Percentiles rank a stretch among this genome's conserved stretches.
Conservation (phyloP, 2,888 invertebrate species). For the Cepaea hortensis region DNA sequence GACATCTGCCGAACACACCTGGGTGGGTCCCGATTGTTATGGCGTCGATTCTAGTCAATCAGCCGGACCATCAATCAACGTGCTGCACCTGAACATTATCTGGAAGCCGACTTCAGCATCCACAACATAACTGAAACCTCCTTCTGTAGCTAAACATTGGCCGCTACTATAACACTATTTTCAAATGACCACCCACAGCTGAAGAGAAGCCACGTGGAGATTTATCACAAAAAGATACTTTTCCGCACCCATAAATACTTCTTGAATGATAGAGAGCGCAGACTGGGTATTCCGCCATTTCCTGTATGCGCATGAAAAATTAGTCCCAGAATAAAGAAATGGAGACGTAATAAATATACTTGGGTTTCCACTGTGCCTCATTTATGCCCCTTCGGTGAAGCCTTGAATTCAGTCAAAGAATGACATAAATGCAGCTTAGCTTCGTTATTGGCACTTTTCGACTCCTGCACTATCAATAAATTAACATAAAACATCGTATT, state of each 20-base stretch:
- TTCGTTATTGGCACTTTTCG: constrained; percentile 31
- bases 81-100: too few relatives aligned
- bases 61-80: too few relatives aligned
- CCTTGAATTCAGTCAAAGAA: constrained; percentile 3
- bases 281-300: constrained; percentile 8
- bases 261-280: background rate
- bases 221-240: background rate
- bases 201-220: too few relatives aligned
- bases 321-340: constrained; percentile 31
- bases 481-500: constrained; percentile 10
- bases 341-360: constrained; percentile 7
- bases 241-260: constrained; percentile 5
- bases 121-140: too few relatives aligned
- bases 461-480: constrained; percentile 19
- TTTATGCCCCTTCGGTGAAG: constrained; percentile 21
- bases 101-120: too few relatives aligned
- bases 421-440: constrained; percentile 26
- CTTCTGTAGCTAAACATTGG: too few relatives aligned
- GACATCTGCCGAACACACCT: too few relatives aligned
- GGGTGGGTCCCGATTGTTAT: too few relatives aligned
- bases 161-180: too few relatives aligned
- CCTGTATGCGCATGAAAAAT: constrained; percentile 22
- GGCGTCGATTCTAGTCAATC: too few relatives aligned
- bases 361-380: constrained; percentile 1
- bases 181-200: too few relatives aligned